Evolutionary conservation across 2,888 invertebrate genomes (phyloP), one percentile per base, ranked within the genome.

Genomic region (Villa cingulata): DNA sequence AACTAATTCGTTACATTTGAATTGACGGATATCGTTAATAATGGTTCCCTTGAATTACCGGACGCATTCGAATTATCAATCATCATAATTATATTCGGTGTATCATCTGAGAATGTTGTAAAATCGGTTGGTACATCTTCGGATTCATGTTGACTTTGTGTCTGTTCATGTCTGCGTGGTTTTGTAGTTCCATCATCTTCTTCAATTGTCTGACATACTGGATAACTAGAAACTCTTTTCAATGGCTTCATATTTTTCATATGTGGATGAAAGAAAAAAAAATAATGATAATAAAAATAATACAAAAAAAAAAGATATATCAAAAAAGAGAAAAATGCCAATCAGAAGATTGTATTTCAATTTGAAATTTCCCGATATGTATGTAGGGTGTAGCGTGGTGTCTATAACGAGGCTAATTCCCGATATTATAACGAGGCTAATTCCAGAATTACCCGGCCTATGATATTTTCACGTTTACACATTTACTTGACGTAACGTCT

Each of bases 201-300:
- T 12, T 57, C 57, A 42, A 45, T 68, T 59, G 59, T 77, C 69
- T 45, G 74, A n/a, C 62, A 58, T 14, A 63, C 64, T n/a, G 82
- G 81, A 40, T 81, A 81, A 63, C 81, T 82, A 54, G 81, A 80
- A 7, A 82, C 81, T n/a, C 82, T 71, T 57, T 81, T 79, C 43
- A 82, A 65, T 40, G 77, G 75, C 70, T 76, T 66, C 6, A 44
- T 49, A 48, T 9, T 27, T 27, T n/a, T n/a, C n/a, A n/a, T n/a
- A n/a, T n/a, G n/a, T n/a, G n/a, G n/a, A n/a, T n/a, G n/a, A n/a
- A 29, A 29, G 12, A 29, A 29, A 9, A 29, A 29, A n/a, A n/a
- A n/a, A n/a, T n/a, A n/a, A n/a, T n/a, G n/a, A n/a, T n/a, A n/a
- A n/a, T n/a, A 34, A 9, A 23, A 23, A 23, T 6, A 23, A 23